Base-by-base conservation (phyloP, 23 tunicate genomes). In the Aplidium turbinatum region DNA sequence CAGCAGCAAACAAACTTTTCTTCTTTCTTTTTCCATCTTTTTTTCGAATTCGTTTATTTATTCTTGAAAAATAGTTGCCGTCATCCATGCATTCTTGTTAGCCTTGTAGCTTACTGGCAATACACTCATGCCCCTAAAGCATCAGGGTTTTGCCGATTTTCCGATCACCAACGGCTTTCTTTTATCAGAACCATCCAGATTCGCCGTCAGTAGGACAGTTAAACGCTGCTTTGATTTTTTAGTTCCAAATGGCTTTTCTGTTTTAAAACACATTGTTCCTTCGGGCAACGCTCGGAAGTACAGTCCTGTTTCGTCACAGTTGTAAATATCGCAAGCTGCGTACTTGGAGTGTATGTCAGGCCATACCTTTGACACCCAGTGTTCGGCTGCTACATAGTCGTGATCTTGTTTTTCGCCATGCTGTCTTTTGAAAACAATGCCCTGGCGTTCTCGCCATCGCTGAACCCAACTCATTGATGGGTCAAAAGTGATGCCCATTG, bases 331-430 rank as follows among this genome's bases (percentile, higher is more conserved):
- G 23, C 78, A 19, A 32, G 25, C 27, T 32, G 39, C 45, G 31
- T 39, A 45, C 38, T 50, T 50, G 26, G 63, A 30, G 16, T 70
- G 34, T 47, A 70, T 70, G 60, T 70, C 46, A 16, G 61, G 77
- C 73, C 55, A 67, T 28, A 38, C 73, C 5, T 38, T 36, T 67
- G 52, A 38, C 52, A 67, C 54, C 73, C 77, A 70, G 60, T 70
- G 77, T 48, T 70, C 78, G 21, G 78, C 78, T 48, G 52, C 72
- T 35, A 50, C 63, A 32, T 63, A 72, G 40, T 53, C 63, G 53
- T 53, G 63, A 27, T 53, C 50, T 70, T 72, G 63, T 72, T 72
- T 72, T 72, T 72, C 63, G 11, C 78, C 78, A 53, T 72, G 78
- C 34, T 53, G 78, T 45, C 63, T 40, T 30, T 52, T 72, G 47